These are phyloP conservation scores for Xenopus tropicalis DNA, from an alignment of 2,113 vertebrate species.

Conservation along the genomic window UCB_Xtro_10.0 CM004443.2:106746501-106747000, in stretches of 20 bases:
- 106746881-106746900: slow-evolving; percentile 39
- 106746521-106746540: too few species aligned
- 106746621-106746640: slow-evolving; percentile 33
- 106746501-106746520: too few species aligned
- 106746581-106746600: slow-evolving; percentile 13
- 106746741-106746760: slow-evolving; percentile 41
- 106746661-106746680: slow-evolving; percentile 43
- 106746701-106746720: slow-evolving; percentile 44
- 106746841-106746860: slow-evolving; percentile 43
- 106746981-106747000: slow-evolving; percentile 27
- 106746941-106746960: slow-evolving; percentile 43
- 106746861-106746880: slow-evolving; percentile 40
- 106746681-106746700: slow-evolving; percentile 36
- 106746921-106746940: slow-evolving; percentile 40
- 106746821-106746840: slow-evolving; percentile 44
- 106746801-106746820: slow-evolving; percentile 46
- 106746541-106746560: too few species aligned
- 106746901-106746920: slow-evolving; percentile 41
- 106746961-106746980: slow-evolving; percentile 39
- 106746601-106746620: slow-evolving; percentile 15
- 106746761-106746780: slow-evolving; percentile 45
- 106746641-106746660: slow-evolving; percentile 38
- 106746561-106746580: neutral
- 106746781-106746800: slow-evolving; percentile 46
- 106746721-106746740: slow-evolving; percentile 42